phyloP scores from a whole-genome alignment of 2,113 vertebrate genomes.

The Hiodon alosoides region DNA sequence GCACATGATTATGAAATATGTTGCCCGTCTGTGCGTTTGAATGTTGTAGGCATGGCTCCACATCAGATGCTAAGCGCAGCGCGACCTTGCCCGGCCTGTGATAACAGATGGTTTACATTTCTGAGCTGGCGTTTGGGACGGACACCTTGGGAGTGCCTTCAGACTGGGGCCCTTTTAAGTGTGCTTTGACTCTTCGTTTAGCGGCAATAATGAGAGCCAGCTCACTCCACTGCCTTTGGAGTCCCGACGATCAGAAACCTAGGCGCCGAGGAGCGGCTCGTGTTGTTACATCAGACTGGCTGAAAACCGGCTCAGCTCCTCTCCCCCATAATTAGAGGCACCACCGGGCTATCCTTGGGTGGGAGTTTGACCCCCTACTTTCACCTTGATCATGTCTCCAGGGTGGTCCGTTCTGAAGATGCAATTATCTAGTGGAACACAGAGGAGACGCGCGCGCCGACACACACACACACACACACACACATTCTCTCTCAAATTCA shows the following conservation, averaged over 20 bases:
- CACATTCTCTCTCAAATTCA: no score
- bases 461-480: no score
- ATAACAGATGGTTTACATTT: conserved; percentile 34
- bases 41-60: no score
- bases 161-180: conserved; percentile 46
- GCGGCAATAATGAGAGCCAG: conserved; percentile 38
- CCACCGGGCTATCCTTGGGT: conserved; percentile 2
- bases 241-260: conserved; percentile 10
- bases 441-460: no score
- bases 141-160: conserved; percentile 30
- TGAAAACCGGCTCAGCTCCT: not conserved
- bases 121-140: conserved; percentile 38
- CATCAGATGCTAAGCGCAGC: no score
- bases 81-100: no score
- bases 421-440: not conserved
- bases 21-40: no score
- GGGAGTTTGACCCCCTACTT: conserved; percentile 7
- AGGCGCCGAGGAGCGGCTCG: not conserved
- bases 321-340: conserved; percentile 10
- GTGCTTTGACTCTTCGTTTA: conserved; percentile 35
- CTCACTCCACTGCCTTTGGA: conserved; percentile 12
- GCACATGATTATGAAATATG: no score
- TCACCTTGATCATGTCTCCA: not conserved
- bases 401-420: not conserved
- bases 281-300: not conserved